Evolutionary conservation across 2,888 invertebrate species (phyloP).

Genomic region (Tetheella fluctuosa): DNA sequence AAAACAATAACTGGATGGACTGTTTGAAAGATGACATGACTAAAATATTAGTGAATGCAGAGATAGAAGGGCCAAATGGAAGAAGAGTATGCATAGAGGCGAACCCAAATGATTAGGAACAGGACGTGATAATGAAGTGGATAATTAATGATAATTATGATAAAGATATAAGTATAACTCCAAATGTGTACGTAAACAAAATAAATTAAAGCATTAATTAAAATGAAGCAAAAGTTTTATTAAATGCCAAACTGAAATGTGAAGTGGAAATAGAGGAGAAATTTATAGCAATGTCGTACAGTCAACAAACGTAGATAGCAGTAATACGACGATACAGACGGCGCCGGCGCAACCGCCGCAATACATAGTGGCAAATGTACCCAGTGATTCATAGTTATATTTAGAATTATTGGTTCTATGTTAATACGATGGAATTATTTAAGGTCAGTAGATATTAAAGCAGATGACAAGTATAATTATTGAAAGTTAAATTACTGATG

Average conservation of each 20-base stretch:
- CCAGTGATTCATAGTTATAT: conserved; percentile 53
- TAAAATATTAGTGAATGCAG: no score
- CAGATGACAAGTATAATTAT: not conserved
- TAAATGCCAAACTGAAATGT: not conserved
- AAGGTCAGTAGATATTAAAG: not conserved
- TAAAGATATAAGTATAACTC: not conserved
- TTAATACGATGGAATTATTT: not conserved
- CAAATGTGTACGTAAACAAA: not conserved
- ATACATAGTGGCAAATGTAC: conserved; percentile 24
- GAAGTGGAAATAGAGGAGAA: conserved; percentile 6
- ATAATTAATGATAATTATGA: not conserved
- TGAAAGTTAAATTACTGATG: no score
- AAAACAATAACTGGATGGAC: not conserved
- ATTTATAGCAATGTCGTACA: conserved; percentile 9
- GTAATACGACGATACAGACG: conserved; percentile 23
- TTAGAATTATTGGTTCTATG: conserved; percentile 46
- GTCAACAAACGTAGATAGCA: conserved; percentile 7
- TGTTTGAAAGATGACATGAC: no score
- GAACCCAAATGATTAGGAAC: no score
- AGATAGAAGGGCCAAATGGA: no score
- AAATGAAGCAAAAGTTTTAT: conserved; percentile 4
- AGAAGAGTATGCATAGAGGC: no score
- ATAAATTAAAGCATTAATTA: no score
- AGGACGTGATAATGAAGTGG: no score
- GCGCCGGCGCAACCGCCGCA: conserved; percentile 38